phyloP scores from a whole-genome alignment of 2,888 invertebrate genomes.

The Galerucella calmariensis region DNA sequence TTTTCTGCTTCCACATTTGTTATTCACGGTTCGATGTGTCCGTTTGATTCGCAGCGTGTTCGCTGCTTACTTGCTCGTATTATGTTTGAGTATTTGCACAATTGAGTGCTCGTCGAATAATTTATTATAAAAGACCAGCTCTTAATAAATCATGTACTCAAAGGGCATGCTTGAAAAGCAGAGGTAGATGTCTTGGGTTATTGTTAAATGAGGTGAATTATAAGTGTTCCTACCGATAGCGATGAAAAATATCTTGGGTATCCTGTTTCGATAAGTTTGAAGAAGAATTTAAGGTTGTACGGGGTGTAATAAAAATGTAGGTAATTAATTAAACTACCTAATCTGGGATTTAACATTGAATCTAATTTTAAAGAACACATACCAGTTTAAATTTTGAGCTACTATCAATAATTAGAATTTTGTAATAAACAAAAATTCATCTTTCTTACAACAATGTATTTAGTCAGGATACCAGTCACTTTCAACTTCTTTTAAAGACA shows the following conservation, averaged over 20 bases:
- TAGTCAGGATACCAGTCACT: no score
- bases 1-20: slow-evolving; percentile 38
- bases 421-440: no score
- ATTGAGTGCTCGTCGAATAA: slow-evolving; percentile 19
- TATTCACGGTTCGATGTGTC: slow-evolving; percentile 37
- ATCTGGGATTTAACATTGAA: no score
- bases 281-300: background rate
- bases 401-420: no score
- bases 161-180: slow-evolving; percentile 11
- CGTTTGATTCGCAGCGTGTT: slow-evolving; percentile 32
- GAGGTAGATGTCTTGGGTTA: slow-evolving; percentile 15
- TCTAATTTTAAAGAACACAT: no score
- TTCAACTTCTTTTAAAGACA: no score
- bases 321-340: no score
- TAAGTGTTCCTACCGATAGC: slow-evolving; percentile 1
- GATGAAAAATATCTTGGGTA: slow-evolving; percentile 1
- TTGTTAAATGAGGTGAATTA: slow-evolving; percentile 12
- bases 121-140: slow-evolving; percentile 11
- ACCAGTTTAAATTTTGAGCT: no score
- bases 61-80: slow-evolving; percentile 13
- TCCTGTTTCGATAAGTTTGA: background rate
- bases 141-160: slow-evolving; percentile 18
- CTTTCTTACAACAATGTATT: no score
- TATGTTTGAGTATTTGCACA: slow-evolving; percentile 21
- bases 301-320: background rate